These are phyloP conservation scores for Rhagophthalmus giganteus DNA, from an alignment of 2,888 invertebrate species.

Conservation along the genomic window DNA sequence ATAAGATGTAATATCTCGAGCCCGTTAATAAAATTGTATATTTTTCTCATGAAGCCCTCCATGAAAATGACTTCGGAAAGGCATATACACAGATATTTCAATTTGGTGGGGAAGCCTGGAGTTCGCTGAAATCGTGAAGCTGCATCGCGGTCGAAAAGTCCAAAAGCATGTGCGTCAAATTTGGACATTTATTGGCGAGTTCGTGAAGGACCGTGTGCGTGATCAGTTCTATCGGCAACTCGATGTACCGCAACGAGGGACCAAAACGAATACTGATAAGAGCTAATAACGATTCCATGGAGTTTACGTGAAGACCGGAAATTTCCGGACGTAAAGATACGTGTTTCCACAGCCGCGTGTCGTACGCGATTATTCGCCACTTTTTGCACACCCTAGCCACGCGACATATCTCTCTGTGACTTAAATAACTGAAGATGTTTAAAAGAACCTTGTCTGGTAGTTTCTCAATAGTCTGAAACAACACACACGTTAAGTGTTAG, in stretches of 20 bases:
- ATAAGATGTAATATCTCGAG: constrained; percentile 95
- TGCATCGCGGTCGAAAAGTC: constrained; percentile 99
- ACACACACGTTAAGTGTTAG: not conserved
- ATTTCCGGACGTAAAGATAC: constrained; percentile 96
- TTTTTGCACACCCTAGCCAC: constrained; percentile 93
- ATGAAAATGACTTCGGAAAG: constrained; percentile 99
- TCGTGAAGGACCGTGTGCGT: constrained; percentile 97
- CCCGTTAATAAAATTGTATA: constrained; percentile 99
- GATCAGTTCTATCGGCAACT: constrained; percentile 93
- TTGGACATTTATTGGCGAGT: constrained; percentile 93
- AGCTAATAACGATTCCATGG: constrained; percentile 82
- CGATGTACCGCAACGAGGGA: constrained; percentile 84
- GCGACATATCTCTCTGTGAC: constrained; percentile 91
- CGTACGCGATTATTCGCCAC: constrained; percentile 95
- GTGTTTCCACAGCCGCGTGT: constrained; percentile 91
- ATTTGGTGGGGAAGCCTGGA: constrained; percentile 97
- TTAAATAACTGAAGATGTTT: constrained; percentile 91
- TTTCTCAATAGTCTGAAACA: constrained; percentile 85
- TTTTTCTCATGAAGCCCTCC: constrained; percentile 99
- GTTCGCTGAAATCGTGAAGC: constrained; percentile 97
- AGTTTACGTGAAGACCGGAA: constrained; percentile 90
- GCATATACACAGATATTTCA: constrained; percentile 84
- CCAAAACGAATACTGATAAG: constrained; percentile 88
- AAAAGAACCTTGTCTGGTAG: constrained; percentile 95
- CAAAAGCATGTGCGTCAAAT: constrained; percentile 92